phyloP scores from a whole-genome alignment of 2,797 vertebrate genomes.

The Glyptemys insculpta region DNA sequence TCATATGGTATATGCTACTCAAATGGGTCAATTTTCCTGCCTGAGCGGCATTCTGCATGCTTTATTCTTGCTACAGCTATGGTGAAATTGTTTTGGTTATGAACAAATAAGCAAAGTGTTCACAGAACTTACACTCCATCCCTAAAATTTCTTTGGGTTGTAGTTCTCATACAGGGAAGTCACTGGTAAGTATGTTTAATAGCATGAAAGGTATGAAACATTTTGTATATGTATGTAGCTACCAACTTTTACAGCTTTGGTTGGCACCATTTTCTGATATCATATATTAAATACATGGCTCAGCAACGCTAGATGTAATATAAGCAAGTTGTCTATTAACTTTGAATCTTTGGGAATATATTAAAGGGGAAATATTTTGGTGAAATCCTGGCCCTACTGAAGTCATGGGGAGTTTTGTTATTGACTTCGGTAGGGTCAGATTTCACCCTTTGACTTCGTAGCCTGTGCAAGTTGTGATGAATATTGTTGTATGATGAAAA shows the following conservation, averaged over 20 bases:
- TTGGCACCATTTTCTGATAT: constrained; percentile 4
- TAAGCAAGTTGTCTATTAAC: neutral
- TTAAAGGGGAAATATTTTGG: neutral
- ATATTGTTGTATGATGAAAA: neutral
- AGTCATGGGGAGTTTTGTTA: neutral
- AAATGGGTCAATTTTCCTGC: neutral
- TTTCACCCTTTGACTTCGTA: neutral
- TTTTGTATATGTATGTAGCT: neutral
- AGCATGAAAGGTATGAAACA: constrained; percentile 12
- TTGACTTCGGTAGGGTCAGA: neutral
- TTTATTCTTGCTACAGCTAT: constrained; percentile 11
- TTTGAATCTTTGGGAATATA: neutral
- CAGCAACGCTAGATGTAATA: neutral
- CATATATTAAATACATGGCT: neutral
- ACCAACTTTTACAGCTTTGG: neutral
- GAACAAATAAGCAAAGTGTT: neutral
- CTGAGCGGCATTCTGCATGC: neutral
- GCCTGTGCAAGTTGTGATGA: neutral
- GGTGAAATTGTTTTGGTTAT: constrained; percentile 1
- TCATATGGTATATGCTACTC: neutral
- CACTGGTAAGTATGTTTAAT: neutral
- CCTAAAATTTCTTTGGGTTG: constrained; percentile 5
- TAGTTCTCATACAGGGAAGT: neutral
- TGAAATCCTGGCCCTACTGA: constrained; percentile 12
- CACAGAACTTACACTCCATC: neutral